Base-by-base conservation (phyloP, 2,113 vertebrate species). In the Pterocles orientalis region DNA sequence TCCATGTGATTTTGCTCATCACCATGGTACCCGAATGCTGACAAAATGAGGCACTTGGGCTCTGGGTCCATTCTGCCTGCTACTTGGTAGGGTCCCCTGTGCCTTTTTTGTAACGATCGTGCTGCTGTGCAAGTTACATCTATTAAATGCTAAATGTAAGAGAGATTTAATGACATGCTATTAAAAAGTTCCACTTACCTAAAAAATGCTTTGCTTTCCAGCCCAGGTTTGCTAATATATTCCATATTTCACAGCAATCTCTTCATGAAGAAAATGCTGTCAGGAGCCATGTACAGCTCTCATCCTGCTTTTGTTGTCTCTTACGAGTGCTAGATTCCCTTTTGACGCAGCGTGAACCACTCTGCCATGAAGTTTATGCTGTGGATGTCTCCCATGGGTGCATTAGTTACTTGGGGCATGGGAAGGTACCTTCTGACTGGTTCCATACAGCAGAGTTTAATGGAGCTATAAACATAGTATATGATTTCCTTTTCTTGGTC, bases 181-280 rank as follows among this genome's bases (percentile, higher is more conserved):
- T 94, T 93, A 88, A 94, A 90, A 91, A 81, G 58, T 95, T 94
- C 93, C 76, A 96, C 90, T 85, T 90, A 83, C 82, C 75, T 93
- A 91, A 65, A 77, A 77, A 92, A 50, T 47, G 73, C 79, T 91
- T 94, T 91, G 45, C 93, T 86, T 96, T 94, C 71, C 73, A 94
- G 66, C 50, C 47, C 54, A 83, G 82, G 85, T 95, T 95, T 94
- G 66, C 58, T 93, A 81, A 83, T 95, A 70, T 70, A 90, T 86
- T 96, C 88, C 56, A 31, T 86, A 86, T 94, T 96, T 96, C 72
- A 60, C 28, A 48, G 79, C 77, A 54, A 39, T 73, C 14, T 61
- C 54, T 70, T 86, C 36, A 20, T 79, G 50, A 96, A 66, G 43
- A 36, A 33, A 77, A 48, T 77, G 71, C 60, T 92, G 75, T 96